Percentiles rank a stretch among this genome's conserved stretches.
These are phyloP conservation scores for Tortrix viridana DNA, from an alignment of 2,888 invertebrate species.

Conservation along the genomic window DNA sequence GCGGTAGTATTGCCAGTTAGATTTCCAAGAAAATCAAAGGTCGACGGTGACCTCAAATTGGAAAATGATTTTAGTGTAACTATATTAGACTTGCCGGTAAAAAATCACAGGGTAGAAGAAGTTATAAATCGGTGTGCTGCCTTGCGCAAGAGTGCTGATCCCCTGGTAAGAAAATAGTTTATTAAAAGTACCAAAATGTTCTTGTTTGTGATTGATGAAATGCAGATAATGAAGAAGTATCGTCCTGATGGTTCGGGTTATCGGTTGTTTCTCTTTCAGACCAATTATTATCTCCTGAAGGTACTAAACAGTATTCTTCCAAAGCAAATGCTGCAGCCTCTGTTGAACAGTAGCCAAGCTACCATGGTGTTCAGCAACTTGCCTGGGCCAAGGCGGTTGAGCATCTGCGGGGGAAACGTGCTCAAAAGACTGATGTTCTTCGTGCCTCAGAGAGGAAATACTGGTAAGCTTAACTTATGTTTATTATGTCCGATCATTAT, in stretches of 20 bases:
- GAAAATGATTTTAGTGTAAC: slow-evolving; percentile 80
- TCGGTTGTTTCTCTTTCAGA: slow-evolving; percentile 48
- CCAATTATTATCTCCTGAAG: slow-evolving; percentile 78
- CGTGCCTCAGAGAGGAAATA: slow-evolving; percentile 78
- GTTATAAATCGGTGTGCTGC: slow-evolving; percentile 58
- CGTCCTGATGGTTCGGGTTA: not conserved
- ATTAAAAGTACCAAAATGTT: not conserved
- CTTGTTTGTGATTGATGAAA: not conserved
- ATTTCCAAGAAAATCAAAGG: slow-evolving; percentile 48
- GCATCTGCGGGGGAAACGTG: slow-evolving; percentile 65
- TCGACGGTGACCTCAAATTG: slow-evolving; percentile 49
- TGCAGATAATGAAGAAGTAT: not conserved
- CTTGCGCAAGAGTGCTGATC: slow-evolving; percentile 68
- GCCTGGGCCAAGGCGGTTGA: slow-evolving; percentile 71
- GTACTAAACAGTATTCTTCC: slow-evolving; percentile 71
- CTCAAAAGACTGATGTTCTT: slow-evolving; percentile 78
- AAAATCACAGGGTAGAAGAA: slow-evolving; percentile 49
- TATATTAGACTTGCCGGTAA: slow-evolving; percentile 72
- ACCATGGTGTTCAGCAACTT: slow-evolving; percentile 81
- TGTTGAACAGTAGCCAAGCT: slow-evolving; percentile 72
- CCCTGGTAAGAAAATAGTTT: slow-evolving; percentile 60
- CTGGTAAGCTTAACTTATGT: slow-evolving; percentile 56
- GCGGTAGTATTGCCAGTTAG: slow-evolving; percentile 62
- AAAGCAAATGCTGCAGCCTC: slow-evolving; percentile 59
- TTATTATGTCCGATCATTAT: too few relatives aligned